Percentiles rank a stretch among this genome's conserved stretches.
phyloP scores from a whole-genome alignment of 2,113 vertebrate species.

The Thunnus thynnus region DNA sequence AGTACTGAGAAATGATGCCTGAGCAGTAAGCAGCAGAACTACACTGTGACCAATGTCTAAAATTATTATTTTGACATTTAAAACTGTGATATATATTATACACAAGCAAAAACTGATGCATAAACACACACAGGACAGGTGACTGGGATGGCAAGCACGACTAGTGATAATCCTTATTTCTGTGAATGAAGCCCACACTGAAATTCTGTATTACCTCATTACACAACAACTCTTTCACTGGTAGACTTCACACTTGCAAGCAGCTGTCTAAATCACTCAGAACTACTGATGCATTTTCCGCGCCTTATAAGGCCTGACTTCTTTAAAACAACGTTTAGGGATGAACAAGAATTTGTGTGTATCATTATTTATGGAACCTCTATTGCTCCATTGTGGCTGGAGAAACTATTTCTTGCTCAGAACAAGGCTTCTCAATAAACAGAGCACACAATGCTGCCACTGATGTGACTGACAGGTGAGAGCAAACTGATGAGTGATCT shows the following conservation, averaged over 20 bases:
- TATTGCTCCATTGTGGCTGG: background rate
- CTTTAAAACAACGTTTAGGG: constrained; percentile 10
- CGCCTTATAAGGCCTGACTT: background rate
- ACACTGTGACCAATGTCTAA: background rate
- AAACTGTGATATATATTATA: background rate
- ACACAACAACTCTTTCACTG: constrained; percentile 25
- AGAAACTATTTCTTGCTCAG: background rate
- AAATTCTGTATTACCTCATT: background rate
- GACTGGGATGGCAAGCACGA: background rate
- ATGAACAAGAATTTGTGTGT: constrained; percentile 12
- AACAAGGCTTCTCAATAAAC: background rate
- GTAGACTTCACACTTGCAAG: constrained; percentile 27
- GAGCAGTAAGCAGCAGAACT: background rate
- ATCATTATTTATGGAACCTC: background rate
- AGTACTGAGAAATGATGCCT: background rate
- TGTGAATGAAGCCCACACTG: constrained; percentile 20
- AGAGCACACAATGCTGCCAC: background rate
- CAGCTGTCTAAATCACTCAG: constrained; percentile 40
- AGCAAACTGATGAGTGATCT: constrained; percentile 18
- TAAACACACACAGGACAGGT: background rate
- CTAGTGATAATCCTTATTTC: constrained; percentile 39
- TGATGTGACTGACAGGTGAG: background rate
- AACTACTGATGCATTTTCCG: constrained; percentile 11
- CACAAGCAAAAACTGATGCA: background rate
- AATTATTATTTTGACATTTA: background rate